Base-by-base conservation (phyloP, 2,888 invertebrate genomes). In the Ochlodes sylvanus region DNA sequence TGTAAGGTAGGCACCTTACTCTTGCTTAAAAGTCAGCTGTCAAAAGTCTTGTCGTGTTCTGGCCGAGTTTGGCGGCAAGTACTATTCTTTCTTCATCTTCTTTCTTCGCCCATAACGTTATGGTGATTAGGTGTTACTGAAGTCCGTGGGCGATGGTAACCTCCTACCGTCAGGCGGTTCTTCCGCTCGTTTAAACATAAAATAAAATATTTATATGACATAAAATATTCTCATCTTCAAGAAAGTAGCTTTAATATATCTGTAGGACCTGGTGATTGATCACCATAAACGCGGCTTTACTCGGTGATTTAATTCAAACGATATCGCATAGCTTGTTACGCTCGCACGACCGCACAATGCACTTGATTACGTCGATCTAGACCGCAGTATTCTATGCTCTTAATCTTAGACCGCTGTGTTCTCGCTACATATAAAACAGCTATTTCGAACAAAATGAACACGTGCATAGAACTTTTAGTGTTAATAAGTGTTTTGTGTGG, bases 281-380 rank as follows among this genome's bases (percentile, higher is more conserved):
- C 62, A 52, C 52, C 38, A 19, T 52, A 62, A 14, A 61, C 56
- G 41, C 67, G n/a, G 64, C 58, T 69, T 69, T 64, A 67, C n/a
- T 34, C 57, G 61, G 65, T 57, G 47, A 70, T 71, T 71, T 69
- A 74, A 73, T 72, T 72, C 68, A 64, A 61, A 69, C 63, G 60
- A 71, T 72, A 72, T 61, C 50, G 54, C 70, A 66, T 63, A 71
- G 63, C 62, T 55, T 47, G 69, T 55, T 69, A 42, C 71, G 70
- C 65, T 61, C 63, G 47, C 34, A 15, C 55, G 67, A 55, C 50
- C 64, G 61, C 57, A 66, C 70, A 71, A 69, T 72, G 63, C 66
- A 69, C 71, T 68, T 70, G 62, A 72, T 73, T 71, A 69, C 68
- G 58, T 69, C 42, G 47, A 70, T 69, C 50, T 55, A 67, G 68